Evolutionary conservation across 2,888 invertebrate species (phyloP).

Genomic region (Capitulum mitella): DNA sequence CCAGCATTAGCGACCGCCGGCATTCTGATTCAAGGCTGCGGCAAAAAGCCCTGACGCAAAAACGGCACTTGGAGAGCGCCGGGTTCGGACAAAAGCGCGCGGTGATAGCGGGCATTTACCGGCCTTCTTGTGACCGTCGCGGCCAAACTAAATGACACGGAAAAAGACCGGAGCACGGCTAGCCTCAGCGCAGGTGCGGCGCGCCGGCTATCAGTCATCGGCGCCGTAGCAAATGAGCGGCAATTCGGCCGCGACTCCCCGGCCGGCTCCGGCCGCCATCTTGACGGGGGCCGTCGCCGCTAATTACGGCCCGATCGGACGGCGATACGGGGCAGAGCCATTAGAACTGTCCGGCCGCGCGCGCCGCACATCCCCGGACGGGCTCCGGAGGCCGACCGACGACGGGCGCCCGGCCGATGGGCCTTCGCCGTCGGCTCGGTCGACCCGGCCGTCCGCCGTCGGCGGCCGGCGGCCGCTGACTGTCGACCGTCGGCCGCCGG

Average conservation of each 20-base stretch:
- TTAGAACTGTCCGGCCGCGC: neutral
- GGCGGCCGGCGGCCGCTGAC: neutral
- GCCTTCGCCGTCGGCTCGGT: too few relatives aligned
- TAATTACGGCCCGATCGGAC: neutral
- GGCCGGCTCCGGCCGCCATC: neutral
- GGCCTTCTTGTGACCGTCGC: neutral
- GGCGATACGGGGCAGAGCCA: neutral
- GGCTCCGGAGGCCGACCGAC: neutral
- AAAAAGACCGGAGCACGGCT: neutral
- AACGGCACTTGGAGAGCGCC: neutral
- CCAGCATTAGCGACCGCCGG: neutral
- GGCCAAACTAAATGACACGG: neutral
- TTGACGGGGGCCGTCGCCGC: neutral
- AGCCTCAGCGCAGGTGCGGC: constrained; percentile 5
- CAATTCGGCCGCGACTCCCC: neutral
- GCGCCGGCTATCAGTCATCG: neutral
- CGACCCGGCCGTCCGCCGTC: too few relatives aligned
- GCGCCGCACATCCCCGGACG: neutral
- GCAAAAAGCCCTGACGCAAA: constrained; percentile 7
- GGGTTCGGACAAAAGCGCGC: neutral
- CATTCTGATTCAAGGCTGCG: constrained; percentile 8
- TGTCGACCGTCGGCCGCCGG: neutral
- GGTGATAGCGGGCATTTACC: neutral
- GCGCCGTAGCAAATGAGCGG: neutral
- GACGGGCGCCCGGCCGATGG: too few relatives aligned